phyloP scores from a whole-genome alignment of 2,113 vertebrate genomes.

The Ailuropoda melanoleuca region DNA sequence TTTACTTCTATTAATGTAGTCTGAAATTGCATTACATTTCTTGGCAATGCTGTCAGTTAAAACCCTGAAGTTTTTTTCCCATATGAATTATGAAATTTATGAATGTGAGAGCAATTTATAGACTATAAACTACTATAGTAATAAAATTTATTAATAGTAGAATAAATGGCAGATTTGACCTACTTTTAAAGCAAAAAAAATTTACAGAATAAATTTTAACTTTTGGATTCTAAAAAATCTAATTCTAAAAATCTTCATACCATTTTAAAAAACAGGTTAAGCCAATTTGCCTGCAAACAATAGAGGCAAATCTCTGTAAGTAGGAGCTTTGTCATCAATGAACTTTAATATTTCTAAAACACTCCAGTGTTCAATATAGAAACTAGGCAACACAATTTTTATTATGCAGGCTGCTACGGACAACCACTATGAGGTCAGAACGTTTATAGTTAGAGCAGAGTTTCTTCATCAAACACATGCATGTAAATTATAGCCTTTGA shows the following conservation, averaged over 20 bases:
- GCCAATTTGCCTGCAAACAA: neutral
- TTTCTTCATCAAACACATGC: neutral
- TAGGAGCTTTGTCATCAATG: neutral
- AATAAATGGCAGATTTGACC: neutral
- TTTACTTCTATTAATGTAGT: neutral
- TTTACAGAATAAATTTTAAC: conserved; percentile 38
- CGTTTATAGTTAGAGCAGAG: neutral
- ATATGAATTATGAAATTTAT: conserved; percentile 14
- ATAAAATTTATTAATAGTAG: conserved; percentile 5
- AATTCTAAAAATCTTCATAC: neutral
- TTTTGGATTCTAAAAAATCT: neutral
- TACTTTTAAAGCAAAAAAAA: conserved; percentile 6
- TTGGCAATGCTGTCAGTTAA: conserved; percentile 2
- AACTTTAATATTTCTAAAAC: conserved; percentile 18
- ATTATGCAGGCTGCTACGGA: neutral
- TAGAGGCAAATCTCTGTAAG: neutral
- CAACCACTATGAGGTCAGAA: neutral
- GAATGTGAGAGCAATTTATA: conserved; percentile 19
- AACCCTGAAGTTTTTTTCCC: neutral
- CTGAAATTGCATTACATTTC: conserved; percentile 12
- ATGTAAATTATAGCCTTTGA: neutral
- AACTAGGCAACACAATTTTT: conserved; percentile 15
- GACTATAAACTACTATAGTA: neutral
- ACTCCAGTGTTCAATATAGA: neutral
- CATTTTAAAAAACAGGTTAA: neutral